Evolutionary conservation across 2,113 vertebrate genomes (phyloP).

Genomic region (Chrysemys picta): DNA sequence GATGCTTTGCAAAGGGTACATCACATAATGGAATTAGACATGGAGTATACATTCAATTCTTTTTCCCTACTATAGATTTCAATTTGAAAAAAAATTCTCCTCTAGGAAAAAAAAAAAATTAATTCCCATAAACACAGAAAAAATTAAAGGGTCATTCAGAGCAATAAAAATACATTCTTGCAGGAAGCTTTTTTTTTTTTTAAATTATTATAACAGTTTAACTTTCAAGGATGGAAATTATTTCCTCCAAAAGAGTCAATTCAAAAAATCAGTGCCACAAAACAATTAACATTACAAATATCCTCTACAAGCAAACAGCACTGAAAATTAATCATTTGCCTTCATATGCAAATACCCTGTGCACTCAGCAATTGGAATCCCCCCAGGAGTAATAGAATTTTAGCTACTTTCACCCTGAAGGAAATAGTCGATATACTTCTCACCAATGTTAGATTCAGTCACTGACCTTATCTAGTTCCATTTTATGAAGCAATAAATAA

Average conservation of each 20-base stretch:
- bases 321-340: neutral
- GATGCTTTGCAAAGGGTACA: fast-evolving
- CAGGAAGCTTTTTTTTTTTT: slow-evolving; percentile 29
- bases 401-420: neutral
- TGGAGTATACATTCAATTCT: neutral
- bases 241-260: neutral
- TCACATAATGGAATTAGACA: neutral
- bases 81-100: neutral
- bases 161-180: neutral
- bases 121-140: slow-evolving; percentile 10
- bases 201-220: slow-evolving; percentile 40
- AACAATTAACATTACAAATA: neutral
- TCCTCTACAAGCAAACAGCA: neutral
- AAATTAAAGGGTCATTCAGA: slow-evolving; percentile 35
- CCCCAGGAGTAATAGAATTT: neutral
- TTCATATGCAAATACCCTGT: neutral
- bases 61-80: neutral
- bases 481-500: neutral
- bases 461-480: neutral
- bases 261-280: neutral
- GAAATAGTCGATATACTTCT: neutral
- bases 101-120: neutral
- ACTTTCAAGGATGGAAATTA: slow-evolving; percentile 5
- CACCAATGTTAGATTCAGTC: neutral
- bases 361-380: neutral